A percentile compares a stretch with the other conserved stretches of the same genome.
Conservation (phyloP, 2,888 invertebrate species). For the Thecophora atra region DNA sequence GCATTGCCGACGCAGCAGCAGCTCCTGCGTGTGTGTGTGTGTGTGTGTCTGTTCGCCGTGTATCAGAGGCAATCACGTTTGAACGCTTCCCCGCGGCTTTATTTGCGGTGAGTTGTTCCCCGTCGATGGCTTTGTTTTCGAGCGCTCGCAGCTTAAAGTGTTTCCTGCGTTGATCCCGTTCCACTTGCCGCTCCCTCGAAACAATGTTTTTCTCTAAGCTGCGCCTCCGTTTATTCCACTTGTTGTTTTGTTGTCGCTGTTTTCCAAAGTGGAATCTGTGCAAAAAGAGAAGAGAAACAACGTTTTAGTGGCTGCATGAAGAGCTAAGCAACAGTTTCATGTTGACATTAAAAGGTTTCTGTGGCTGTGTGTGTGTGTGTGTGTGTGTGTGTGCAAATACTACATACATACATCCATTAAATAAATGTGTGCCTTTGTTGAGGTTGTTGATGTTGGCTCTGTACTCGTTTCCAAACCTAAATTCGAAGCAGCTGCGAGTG, state of each 20-base stretch:
- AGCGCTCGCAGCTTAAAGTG: conserved; percentile 11
- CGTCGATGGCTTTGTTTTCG: background rate
- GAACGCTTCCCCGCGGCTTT: background rate
- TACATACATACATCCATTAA: background rate
- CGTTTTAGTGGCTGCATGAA: background rate
- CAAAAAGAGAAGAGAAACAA: conserved; percentile 15
- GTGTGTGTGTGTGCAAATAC: conserved; percentile 16
- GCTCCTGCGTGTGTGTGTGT: background rate
- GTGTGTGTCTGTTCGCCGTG: background rate
- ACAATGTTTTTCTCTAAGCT: no score
- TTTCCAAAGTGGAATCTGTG: background rate
- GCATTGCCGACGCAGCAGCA: conserved; percentile 25
- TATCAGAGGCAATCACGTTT: conserved; percentile 9
- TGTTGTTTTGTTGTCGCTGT: background rate
- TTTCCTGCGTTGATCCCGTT: conserved; percentile 12
- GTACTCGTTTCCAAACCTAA: conserved; percentile 24
- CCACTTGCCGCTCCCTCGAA: background rate
- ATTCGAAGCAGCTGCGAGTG: background rate
- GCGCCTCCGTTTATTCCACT: conserved; percentile 1
- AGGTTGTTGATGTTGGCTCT: background rate
- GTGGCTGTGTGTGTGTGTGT: conserved; percentile 6
- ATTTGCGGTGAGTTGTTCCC: background rate
- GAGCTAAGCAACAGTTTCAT: background rate
- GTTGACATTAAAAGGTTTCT: conserved; percentile 20
- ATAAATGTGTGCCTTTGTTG: background rate